phyloP scores from a whole-genome alignment of 2,113 vertebrate species.

The Anolis carolinensis region DNA sequence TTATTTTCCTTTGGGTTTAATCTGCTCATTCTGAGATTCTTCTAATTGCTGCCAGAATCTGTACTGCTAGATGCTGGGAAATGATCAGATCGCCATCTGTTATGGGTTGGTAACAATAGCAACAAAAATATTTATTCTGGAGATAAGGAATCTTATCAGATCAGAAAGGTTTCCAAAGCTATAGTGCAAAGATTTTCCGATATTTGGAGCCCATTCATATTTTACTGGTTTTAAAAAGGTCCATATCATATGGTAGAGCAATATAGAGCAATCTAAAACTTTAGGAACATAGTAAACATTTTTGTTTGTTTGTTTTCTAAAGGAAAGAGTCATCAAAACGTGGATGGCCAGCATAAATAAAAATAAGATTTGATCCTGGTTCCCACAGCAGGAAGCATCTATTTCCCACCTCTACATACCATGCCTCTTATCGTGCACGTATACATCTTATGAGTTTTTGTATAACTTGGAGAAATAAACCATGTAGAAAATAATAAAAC shows the following conservation, averaged over 20 bases:
- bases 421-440: too few relatives aligned
- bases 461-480: too few relatives aligned
- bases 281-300: background rate
- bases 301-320: background rate
- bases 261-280: background rate
- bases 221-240: background rate
- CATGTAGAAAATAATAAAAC: too few relatives aligned
- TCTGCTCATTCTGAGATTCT: background rate
- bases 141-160: background rate
- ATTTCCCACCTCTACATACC: too few relatives aligned
- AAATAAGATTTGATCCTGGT: background rate
- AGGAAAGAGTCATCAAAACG: background rate
- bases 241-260: background rate
- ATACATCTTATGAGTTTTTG: too few relatives aligned
- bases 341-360: background rate
- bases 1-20: background rate
- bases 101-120: background rate
- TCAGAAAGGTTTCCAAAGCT: background rate
- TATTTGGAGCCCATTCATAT: background rate
- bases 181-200: background rate
- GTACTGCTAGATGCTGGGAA: background rate
- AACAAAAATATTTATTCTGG: background rate
- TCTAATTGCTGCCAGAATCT: background rate
- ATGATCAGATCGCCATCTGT: background rate
- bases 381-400: background rate